A percentile compares a stretch with the other conserved stretches of the same genome.
phyloP scores from a whole-genome alignment of 92 coral and sea anemone genomes.

The Virgularia gustaviana region DNA sequence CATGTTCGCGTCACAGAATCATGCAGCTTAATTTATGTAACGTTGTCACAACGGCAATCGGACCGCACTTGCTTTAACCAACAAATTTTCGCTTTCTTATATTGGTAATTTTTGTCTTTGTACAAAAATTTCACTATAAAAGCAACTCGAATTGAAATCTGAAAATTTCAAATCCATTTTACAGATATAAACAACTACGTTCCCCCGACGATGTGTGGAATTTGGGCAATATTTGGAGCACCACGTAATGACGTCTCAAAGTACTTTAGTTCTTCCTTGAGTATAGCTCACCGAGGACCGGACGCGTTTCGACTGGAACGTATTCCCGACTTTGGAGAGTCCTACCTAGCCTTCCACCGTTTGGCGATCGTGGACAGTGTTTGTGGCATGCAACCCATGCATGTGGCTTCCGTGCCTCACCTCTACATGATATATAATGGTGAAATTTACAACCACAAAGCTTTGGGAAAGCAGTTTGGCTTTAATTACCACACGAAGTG shows the following conservation, averaged over 20 bases:
- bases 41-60: no score
- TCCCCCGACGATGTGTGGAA: constrained; percentile 54
- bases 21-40: no score
- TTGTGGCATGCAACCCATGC: constrained; percentile 50
- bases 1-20: no score
- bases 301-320: constrained; percentile 50
- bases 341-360: constrained; percentile 51
- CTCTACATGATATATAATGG: constrained; percentile 39
- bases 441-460: constrained; percentile 85
- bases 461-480: constrained; percentile 62
- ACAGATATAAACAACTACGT: no score
- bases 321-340: constrained; percentile 43
- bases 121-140: no score
- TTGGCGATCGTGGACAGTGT: constrained; percentile 28
- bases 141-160: no score
- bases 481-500: constrained; percentile 76
- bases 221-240: constrained; percentile 56
- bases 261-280: constrained; percentile 21
- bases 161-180: no score
- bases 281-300: constrained; percentile 46
- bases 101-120: no score
- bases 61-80: no score
- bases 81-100: no score
- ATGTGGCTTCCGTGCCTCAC: constrained; percentile 35
- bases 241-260: constrained; percentile 35